Base-by-base conservation (phyloP, 2,113 vertebrate genomes). In the Trachemys scripta region DNA sequence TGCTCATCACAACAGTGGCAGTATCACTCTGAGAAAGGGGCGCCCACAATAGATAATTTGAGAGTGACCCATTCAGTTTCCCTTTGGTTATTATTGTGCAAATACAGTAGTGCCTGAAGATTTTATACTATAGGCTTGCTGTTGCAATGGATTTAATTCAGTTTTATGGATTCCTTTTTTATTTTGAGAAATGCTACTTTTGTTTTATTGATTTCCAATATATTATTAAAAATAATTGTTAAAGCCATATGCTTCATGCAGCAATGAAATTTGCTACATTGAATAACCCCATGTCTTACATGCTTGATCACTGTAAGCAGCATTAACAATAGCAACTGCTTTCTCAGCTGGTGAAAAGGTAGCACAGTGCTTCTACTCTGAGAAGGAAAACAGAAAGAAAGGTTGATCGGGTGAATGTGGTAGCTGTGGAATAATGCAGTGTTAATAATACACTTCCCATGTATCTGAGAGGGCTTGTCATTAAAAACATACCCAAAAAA, bases 111-210 rank as follows among this genome's bases (percentile, higher is more conserved):
- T 6, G 3, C 82, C 59, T 57, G 5, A 56, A 88, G 50, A 92
- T 8, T 49, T n/a, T 0, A 0, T 20, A 27, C 50, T 56, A 50
- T 0, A 0, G 19, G 2, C 3, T 1, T 27, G 2, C 14, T n/a
- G 24, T n/a, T 59, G 5, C 51, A 84, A 35, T 35, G 53, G 72
- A 50, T 93, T 86, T 49, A 86, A 84, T 88, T 27, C 14, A 31
- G 62, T 47, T 84, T 88, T 92, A 79, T 94, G 3, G 16, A 82
- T 88, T 5, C 51, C 9, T 53, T 51, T 86, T 76, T 92, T 29
- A 47, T 17, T 49, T 53, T 47, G 16, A 53, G 49, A 89, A 93
- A 88, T 10, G 10, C 24, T 0, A 0, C 1, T 59, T 87, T 86
- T 72, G 3, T n/a, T 38, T 42, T 3, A 16, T n/a, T 90, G 79